phyloP scores from a whole-genome alignment of 2,113 vertebrate species.

The Cottus gobio region DNA sequence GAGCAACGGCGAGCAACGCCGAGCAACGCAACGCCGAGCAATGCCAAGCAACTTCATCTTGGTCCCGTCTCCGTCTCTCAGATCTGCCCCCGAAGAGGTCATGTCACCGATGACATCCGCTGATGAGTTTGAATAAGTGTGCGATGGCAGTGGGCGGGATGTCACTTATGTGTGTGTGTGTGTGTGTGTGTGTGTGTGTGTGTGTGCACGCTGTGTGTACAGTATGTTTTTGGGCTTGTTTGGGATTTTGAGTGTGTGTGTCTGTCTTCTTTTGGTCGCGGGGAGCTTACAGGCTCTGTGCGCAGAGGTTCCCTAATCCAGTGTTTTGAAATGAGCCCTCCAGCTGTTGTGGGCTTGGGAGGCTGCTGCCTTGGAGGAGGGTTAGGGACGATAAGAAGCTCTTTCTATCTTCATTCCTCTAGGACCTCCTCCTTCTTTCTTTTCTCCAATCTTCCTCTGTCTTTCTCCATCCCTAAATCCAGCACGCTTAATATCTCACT shows the following conservation, averaged over 20 bases:
- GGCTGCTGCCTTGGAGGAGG: conserved; percentile 59
- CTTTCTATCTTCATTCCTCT: conserved; percentile 57
- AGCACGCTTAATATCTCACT: conserved; percentile 12
- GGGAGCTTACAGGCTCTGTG: conserved; percentile 65
- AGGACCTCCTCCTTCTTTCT: conserved; percentile 14
- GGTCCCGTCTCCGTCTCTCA: conserved; percentile 23
- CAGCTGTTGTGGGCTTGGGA: conserved; percentile 75
- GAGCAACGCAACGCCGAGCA: conserved; percentile 70
- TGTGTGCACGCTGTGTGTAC: background rate
- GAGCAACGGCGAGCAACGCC: conserved; percentile 70
- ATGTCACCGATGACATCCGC: conserved; percentile 35
- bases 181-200: conserved; percentile 22
- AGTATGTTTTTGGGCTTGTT: background rate
- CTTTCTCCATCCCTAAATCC: conserved; percentile 9
- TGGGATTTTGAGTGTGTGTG: background rate
- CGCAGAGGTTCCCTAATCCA: conserved; percentile 67
- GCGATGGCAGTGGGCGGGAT: conserved; percentile 11
- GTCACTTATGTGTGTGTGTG: conserved; percentile 3
- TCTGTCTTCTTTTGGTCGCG: conserved; percentile 39
- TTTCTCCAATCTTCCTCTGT: background rate
- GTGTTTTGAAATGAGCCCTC: conserved; percentile 76
- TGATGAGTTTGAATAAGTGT: conserved; percentile 33
- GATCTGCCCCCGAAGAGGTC: conserved; percentile 52
- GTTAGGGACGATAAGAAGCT: conserved; percentile 65
- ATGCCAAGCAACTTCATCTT: too few species aligned